phyloP scores from a whole-genome alignment of 2,888 invertebrate species.

The Dryobota labecula region DNA sequence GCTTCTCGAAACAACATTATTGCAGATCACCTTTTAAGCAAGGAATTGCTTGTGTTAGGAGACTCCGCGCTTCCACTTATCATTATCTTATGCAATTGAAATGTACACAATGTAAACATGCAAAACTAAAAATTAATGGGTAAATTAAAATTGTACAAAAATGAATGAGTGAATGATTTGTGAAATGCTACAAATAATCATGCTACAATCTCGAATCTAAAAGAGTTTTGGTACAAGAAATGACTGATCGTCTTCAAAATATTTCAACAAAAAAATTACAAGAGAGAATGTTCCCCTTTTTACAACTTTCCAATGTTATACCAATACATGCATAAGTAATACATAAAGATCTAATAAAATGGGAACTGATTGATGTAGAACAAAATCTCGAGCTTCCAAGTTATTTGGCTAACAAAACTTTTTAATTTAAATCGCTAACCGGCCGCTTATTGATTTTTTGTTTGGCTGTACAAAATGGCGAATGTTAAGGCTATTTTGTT shows the following conservation, averaged over 20 bases:
- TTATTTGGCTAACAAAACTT: constrained; percentile 57
- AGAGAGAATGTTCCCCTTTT: constrained; percentile 21
- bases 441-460: constrained; percentile 62
- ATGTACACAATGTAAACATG: too few species aligned
- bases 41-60: too few species aligned
- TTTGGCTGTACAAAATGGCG: constrained; percentile 42
- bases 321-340: constrained; percentile 21
- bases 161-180: too few species aligned
- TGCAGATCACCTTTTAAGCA: too few species aligned
- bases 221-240: constrained; percentile 1
- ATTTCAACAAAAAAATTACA: constrained; percentile 6
- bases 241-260: neutral
- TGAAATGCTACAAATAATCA: neutral
- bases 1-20: too few species aligned
- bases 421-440: constrained; percentile 60
- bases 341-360: constrained; percentile 47
- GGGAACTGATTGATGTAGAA: constrained; percentile 46
- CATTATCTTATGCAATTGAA: too few species aligned
- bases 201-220: too few species aligned
- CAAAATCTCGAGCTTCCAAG: constrained; percentile 52
- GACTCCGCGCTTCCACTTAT: too few species aligned
- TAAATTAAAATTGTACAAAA: too few species aligned
- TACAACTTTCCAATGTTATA: constrained; percentile 22
- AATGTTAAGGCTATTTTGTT: constrained; percentile 40
- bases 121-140: too few species aligned